Percentiles rank a stretch among this genome's conserved stretches.
phyloP scores from a whole-genome alignment of 53 echinoderm and acorn worm species.

The Holothuria scabra region DNA sequence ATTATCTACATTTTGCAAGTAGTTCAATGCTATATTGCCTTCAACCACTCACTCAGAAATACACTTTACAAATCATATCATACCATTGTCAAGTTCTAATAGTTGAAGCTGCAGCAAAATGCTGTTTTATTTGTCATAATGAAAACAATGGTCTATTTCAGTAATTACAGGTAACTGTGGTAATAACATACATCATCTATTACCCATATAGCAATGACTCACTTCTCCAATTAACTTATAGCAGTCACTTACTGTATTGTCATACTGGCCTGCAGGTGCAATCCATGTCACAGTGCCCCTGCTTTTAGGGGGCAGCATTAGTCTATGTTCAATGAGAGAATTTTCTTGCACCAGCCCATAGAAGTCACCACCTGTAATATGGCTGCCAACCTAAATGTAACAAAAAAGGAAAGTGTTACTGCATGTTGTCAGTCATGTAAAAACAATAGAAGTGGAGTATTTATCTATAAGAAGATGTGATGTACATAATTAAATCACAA shows the following conservation, averaged over 20 bases:
- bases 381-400: constrained; percentile 78
- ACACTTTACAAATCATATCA: too few relatives aligned
- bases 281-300: constrained; percentile 96
- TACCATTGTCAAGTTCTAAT: background rate
- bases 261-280: constrained; percentile 78
- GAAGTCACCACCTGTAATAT: constrained; percentile 98
- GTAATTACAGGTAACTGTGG: too few relatives aligned
- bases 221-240: background rate
- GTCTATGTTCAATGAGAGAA: constrained; percentile 91
- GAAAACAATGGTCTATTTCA: background rate
- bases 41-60: too few relatives aligned
- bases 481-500: too few relatives aligned
- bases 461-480: too few relatives aligned
- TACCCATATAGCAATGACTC: background rate
- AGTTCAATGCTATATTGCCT: too few relatives aligned
- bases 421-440: too few relatives aligned
- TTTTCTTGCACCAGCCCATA: constrained; percentile 91
- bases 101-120: too few relatives aligned
- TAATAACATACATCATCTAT: too few relatives aligned
- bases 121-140: background rate
- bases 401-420: too few relatives aligned
- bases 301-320: constrained; percentile 89
- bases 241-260: constrained; percentile 79
- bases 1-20: too few relatives aligned
- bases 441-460: too few relatives aligned